Percentiles rank a stretch among this genome's conserved stretches.
These are phyloP conservation scores for Xiphophorus birchmanni DNA, from an alignment of 2,797 vertebrate species.

Conservation along the genomic window DNA sequence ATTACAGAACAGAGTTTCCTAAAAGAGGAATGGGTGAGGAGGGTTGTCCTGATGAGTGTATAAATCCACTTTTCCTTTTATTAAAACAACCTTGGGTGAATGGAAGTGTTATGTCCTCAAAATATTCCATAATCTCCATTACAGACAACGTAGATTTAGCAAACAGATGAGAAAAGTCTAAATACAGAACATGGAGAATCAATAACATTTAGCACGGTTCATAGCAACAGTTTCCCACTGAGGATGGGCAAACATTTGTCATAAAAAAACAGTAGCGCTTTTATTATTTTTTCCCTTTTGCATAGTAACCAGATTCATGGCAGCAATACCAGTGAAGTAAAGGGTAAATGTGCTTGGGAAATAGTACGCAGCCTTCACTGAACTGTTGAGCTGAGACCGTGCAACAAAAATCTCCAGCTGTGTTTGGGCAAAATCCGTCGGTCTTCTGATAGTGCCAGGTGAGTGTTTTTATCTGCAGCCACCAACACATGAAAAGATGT, in stretches of 20 bases:
- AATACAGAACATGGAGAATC: slow-evolving; percentile 9
- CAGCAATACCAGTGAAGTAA: background rate
- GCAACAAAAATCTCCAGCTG: background rate
- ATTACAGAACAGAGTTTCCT: slow-evolving; percentile 2
- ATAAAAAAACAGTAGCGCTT: background rate
- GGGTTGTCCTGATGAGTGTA: slow-evolving; percentile 45
- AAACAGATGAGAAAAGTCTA: slow-evolving; percentile 8
- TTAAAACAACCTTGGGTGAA: slow-evolving; percentile 28
- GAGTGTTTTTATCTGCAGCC: background rate
- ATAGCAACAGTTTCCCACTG: background rate
- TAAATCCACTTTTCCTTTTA: slow-evolving; percentile 43
- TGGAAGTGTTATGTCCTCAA: slow-evolving; percentile 35
- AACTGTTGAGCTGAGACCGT: background rate
- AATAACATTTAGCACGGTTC: background rate
- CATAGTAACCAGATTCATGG: background rate
- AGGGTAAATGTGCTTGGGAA: background rate
- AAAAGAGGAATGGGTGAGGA: slow-evolving; percentile 9
- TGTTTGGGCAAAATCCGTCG: background rate
- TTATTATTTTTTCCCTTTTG: background rate
- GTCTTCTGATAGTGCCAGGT: background rate
- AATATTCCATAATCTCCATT: slow-evolving; percentile 40
- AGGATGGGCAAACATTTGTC: background rate
- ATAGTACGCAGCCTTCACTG: background rate
- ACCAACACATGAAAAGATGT: background rate
- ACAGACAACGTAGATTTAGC: background rate